Evolutionary conservation across 64 coral and sea anemone genomes (phyloP).

Genomic region (Stylophora pistillata): DNA sequence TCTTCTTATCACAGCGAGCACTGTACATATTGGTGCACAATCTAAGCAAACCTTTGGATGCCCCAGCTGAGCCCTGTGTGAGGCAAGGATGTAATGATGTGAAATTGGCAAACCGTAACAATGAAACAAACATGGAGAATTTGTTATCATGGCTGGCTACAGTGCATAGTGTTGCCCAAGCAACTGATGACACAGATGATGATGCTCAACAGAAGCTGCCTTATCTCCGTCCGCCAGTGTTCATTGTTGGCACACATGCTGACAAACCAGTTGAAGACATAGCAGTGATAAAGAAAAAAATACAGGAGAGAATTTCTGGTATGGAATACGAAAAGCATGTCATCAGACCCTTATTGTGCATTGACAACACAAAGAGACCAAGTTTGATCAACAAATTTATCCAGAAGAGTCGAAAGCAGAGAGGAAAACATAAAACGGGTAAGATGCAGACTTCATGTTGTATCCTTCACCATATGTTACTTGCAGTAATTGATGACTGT

Average conservation of each 20-base stretch:
- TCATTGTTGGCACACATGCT: slow-evolving; percentile 26
- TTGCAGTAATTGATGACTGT: too few species aligned
- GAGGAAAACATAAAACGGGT: neutral
- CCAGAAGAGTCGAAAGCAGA: neutral
- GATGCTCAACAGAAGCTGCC: neutral
- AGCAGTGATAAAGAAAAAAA: neutral
- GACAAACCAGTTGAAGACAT: slow-evolving; percentile 7
- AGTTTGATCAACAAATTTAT: too few species aligned
- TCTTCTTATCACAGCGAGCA: slow-evolving; percentile 17
- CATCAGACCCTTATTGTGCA: neutral
- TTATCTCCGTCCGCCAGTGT: neutral
- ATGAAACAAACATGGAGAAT: slow-evolving; percentile 39
- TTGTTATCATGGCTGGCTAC: slow-evolving; percentile 36
- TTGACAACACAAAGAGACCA: slow-evolving; percentile 31
- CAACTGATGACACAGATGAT: neutral
- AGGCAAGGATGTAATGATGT: slow-evolving; percentile 14
- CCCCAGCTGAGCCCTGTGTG: slow-evolving; percentile 30
- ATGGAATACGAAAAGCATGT: slow-evolving; percentile 36
- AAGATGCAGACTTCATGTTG: too few species aligned
- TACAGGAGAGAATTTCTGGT: neutral
- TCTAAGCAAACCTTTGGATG: slow-evolving; percentile 21
- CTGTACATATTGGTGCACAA: slow-evolving; percentile 41
- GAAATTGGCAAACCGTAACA: slow-evolving; percentile 4
- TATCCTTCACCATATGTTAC: too few species aligned
- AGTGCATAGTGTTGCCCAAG: neutral